phyloP scores from a whole-genome alignment of 2,113 vertebrate species.

The Plecotus auritus region DNA sequence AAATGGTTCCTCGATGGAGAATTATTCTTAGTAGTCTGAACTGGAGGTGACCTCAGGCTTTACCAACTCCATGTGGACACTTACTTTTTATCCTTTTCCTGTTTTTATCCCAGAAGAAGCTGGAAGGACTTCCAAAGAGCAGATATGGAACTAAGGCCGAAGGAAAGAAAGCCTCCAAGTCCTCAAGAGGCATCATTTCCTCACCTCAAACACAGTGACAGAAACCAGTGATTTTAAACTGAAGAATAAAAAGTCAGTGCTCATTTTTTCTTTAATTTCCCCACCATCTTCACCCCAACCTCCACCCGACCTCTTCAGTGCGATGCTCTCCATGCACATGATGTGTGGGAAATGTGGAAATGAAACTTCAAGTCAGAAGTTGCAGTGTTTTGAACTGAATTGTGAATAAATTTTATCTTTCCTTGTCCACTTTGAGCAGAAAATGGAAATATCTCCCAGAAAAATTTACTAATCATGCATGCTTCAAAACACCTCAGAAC shows the following conservation, averaged over 20 bases:
- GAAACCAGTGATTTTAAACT: not conserved
- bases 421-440: not conserved
- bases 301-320: not conserved
- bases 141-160: too few relatives aligned
- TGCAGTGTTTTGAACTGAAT: not conserved
- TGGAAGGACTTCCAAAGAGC: too few relatives aligned
- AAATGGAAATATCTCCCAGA: not conserved
- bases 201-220: not conserved
- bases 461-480: not conserved
- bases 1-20: not conserved
- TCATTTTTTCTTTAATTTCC: not conserved
- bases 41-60: not conserved
- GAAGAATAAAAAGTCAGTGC: not conserved
- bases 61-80: too few relatives aligned
- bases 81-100: too few relatives aligned
- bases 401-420: not conserved
- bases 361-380: not conserved
- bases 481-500: not conserved
- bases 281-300: not conserved
- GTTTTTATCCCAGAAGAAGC: too few relatives aligned
- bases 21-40: not conserved
- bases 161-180: too few relatives aligned
- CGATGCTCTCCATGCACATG: accelerated
- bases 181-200: not conserved
- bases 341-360: not conserved